Conservation (phyloP, 2,888 invertebrate genomes). For the Cacoxenus indagator region DNA sequence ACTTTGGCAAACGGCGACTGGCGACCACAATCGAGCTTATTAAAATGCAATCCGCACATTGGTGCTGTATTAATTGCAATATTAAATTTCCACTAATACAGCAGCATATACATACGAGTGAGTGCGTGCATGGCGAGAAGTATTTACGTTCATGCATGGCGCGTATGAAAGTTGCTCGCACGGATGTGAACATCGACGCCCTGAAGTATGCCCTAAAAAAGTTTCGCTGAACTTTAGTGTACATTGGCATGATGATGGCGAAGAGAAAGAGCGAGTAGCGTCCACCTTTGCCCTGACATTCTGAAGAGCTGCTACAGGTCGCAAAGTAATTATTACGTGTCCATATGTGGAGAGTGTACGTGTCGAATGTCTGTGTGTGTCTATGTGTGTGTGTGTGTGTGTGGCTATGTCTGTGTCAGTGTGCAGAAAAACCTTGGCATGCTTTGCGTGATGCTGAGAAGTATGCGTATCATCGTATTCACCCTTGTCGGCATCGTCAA, state of each 20-base stretch:
- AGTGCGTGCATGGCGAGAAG: not conserved
- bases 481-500: conserved; percentile 19
- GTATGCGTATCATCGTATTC: conserved; percentile 29
- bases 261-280: not conserved
- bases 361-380: conserved; percentile 23
- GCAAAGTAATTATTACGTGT: conserved; percentile 59
- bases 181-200: conserved; percentile 14
- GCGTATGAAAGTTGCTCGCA: not conserved
- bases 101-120: conserved; percentile 31
- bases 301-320: conserved; percentile 29
- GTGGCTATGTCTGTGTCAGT: conserved; percentile 29
- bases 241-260: not conserved
- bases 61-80: conserved; percentile 63
- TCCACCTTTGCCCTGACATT: conserved; percentile 23
- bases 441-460: not conserved
- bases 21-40: conserved; percentile 38
- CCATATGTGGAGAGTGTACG: conserved; percentile 39
- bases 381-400: conserved; percentile 19
- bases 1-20: not conserved
- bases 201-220: conserved; percentile 47
- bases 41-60: conserved; percentile 63
- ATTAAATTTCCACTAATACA: conserved; percentile 63
- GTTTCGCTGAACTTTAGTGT: conserved; percentile 20
- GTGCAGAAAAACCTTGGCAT: not conserved
- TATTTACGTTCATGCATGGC: not conserved